Conservation (phyloP, 2,113 vertebrate species). For the Stictonetta naevosa region DNA sequence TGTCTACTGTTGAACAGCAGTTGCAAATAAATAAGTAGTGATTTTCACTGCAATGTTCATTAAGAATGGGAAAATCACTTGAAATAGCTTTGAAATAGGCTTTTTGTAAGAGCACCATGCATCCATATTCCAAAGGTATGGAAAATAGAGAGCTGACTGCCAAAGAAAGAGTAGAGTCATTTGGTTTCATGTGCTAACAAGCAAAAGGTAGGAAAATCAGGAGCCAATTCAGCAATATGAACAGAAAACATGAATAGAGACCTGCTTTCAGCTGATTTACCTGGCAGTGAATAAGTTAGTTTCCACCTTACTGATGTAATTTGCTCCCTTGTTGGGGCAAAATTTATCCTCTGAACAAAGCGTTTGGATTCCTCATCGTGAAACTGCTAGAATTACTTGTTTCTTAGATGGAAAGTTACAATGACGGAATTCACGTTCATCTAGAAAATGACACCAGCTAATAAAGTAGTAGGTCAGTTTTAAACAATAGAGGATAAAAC, state of each 20-base stretch:
- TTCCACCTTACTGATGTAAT: not conserved
- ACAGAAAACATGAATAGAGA: not conserved
- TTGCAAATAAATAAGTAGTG: not conserved
- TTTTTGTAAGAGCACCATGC: not conserved
- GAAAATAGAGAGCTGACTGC: not conserved
- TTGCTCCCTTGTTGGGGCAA: not conserved
- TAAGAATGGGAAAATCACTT: not conserved
- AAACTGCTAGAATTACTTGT: not conserved
- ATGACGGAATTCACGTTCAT: not conserved
- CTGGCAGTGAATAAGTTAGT: not conserved
- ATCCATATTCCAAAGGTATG: not conserved
- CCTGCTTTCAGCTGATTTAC: not conserved
- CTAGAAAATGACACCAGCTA: not conserved
- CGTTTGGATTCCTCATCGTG: fast-evolving
- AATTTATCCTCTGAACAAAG: not conserved
- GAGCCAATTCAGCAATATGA: not conserved
- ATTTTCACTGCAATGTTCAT: not conserved
- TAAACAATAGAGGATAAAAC: not conserved
- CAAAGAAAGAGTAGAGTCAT: not conserved
- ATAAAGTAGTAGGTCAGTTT: slow-evolving; percentile 1
- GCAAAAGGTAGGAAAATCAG: slow-evolving; percentile 6
- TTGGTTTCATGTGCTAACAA: not conserved
- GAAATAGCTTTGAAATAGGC: not conserved
- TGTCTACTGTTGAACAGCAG: not conserved
- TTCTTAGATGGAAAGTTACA: not conserved